Conservation (phyloP, 2,888 invertebrate species). For the Agrenia bidenticulata region DNA sequence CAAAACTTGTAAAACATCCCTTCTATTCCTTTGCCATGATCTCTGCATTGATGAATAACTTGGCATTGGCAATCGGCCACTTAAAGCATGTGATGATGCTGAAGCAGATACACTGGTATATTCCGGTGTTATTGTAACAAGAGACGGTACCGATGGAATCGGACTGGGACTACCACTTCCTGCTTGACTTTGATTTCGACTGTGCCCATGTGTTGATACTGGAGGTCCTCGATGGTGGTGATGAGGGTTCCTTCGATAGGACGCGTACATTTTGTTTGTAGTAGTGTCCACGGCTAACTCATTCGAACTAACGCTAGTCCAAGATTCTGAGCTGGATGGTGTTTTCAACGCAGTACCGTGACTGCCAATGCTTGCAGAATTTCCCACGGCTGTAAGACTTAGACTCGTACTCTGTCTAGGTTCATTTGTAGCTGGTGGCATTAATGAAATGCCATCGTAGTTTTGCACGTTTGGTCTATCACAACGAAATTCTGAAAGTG, state of each 20-base stretch:
- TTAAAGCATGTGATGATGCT: conserved; percentile 37
- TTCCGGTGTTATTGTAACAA: conserved; percentile 52
- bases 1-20: conserved; percentile 52
- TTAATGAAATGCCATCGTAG: conserved; percentile 16
- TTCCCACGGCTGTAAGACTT: conserved; percentile 31
- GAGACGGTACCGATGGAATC: conserved; percentile 51
- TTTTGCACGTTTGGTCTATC: background rate
- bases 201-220: conserved; percentile 18
- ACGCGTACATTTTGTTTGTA: conserved; percentile 49
- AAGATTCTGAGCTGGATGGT: conserved; percentile 52
- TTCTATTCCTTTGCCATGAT: conserved; percentile 50
- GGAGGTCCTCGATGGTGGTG: conserved; percentile 20
- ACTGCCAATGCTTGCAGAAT: conserved; percentile 29
- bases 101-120: conserved; percentile 37
- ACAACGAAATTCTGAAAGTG: background rate
- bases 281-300: conserved; percentile 50
- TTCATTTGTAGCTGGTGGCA: conserved; percentile 16
- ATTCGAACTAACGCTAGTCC: conserved; percentile 51
- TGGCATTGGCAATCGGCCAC: conserved; percentile 35
- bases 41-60: conserved; percentile 50
- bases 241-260: conserved; percentile 29
- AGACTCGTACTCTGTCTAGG: conserved; percentile 44
- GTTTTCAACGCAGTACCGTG: conserved; percentile 37
- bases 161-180: conserved; percentile 47
- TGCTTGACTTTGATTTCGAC: conserved; percentile 36